These are phyloP conservation scores for Corvus hawaiiensis DNA, from an alignment of 2,113 vertebrate species.

Conservation along the genomic window DNA sequence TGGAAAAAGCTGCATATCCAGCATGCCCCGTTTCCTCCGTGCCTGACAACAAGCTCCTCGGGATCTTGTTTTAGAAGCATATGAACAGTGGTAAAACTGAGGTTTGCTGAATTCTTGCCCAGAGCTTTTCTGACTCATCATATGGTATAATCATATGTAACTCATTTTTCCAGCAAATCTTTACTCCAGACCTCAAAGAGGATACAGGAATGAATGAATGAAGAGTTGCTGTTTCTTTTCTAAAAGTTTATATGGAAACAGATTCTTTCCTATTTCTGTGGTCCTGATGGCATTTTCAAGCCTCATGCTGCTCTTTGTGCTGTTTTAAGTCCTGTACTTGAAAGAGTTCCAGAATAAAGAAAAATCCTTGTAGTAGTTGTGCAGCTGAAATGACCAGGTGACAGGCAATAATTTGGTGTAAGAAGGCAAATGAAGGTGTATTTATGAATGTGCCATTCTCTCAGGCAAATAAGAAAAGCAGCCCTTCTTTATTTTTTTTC, in stretches of 20 bases:
- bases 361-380: neutral
- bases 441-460: neutral
- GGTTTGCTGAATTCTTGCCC: constrained; percentile 35
- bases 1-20: neutral
- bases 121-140: constrained; percentile 42
- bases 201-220: constrained; percentile 13
- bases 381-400: neutral
- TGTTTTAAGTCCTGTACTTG: neutral
- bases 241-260: neutral
- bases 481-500: neutral
- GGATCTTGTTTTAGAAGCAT: constrained; percentile 25
- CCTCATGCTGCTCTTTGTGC: neutral
- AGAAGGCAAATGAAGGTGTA: neutral
- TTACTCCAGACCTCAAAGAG: constrained; percentile 20
- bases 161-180: constrained; percentile 22
- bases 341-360: neutral
- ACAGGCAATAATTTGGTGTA: neutral
- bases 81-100: constrained; percentile 14
- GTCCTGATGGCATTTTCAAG: neutral
- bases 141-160: constrained; percentile 27
- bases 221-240: constrained; percentile 6
- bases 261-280: neutral
- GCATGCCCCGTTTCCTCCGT: neutral
- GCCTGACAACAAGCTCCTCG: neutral
- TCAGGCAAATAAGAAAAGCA: neutral